phyloP scores from a whole-genome alignment of 1,140 invertebrate species.

The Scaptodrosophila lebanonensis region DNA sequence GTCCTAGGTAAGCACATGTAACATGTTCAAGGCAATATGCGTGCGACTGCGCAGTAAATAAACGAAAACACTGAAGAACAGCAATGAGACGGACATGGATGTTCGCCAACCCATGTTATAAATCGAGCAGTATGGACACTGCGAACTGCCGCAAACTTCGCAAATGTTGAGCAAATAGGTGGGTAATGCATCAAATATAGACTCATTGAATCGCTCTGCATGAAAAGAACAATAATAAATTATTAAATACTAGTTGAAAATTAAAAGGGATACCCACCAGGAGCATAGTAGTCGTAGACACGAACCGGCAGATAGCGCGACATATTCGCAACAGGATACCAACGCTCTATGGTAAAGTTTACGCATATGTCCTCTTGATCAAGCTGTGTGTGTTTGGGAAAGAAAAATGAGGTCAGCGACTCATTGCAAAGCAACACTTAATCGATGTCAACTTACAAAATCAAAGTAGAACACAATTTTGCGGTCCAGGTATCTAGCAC shows the following conservation, averaged over 20 bases:
- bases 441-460: slow-evolving; percentile 82
- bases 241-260: not conserved
- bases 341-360: slow-evolving; percentile 93
- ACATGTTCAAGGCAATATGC: slow-evolving; percentile 58
- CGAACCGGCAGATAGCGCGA: slow-evolving; percentile 92
- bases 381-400: slow-evolving; percentile 80
- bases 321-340: slow-evolving; percentile 98
- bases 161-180: slow-evolving; percentile 96
- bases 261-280: slow-evolving; percentile 81
- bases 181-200: slow-evolving; percentile 92
- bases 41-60: slow-evolving; percentile 70
- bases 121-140: slow-evolving; percentile 97
- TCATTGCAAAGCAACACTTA: not conserved
- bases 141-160: slow-evolving; percentile 98
- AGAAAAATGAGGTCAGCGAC: not conserved
- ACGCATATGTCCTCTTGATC: slow-evolving; percentile 91
- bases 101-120: slow-evolving; percentile 83
- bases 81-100: slow-evolving; percentile 62
- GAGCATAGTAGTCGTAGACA: slow-evolving; percentile 97
- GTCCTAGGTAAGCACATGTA: slow-evolving; percentile 57
- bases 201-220: slow-evolving; percentile 96
- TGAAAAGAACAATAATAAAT: slow-evolving; percentile 54
- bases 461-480: slow-evolving; percentile 97
- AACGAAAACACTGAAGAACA: slow-evolving; percentile 71
- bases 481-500: slow-evolving; percentile 87